Evolutionary conservation across 2,888 invertebrate species (phyloP).

Genomic region (Imbricaverruca yamaguchii): DNA sequence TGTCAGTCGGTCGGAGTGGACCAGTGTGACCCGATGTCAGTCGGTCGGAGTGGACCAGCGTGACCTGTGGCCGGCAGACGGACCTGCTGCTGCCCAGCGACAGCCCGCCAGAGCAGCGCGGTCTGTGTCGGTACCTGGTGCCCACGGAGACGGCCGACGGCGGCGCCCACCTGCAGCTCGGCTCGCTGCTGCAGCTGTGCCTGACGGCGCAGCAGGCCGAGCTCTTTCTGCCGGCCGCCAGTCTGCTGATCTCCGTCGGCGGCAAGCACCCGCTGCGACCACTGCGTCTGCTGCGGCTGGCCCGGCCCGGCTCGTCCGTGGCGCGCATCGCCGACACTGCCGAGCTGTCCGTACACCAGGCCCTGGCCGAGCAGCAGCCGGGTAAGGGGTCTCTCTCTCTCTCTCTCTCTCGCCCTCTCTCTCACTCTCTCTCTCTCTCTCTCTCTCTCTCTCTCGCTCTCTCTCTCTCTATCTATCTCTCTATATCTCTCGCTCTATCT

Average conservation of each 20-base stretch:
- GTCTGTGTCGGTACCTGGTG: constrained; percentile 19
- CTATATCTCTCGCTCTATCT: too few species aligned
- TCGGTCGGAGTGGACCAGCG: too few species aligned
- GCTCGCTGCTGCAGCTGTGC: constrained; percentile 42
- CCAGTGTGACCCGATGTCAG: too few species aligned
- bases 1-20: too few species aligned
- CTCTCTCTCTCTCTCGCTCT: too few species aligned
- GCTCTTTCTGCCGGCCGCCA: constrained; percentile 22
- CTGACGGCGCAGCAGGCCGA: constrained; percentile 35
- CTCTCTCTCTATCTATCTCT: too few species aligned
- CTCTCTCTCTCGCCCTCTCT: too few species aligned
- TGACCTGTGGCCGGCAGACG: not conserved
- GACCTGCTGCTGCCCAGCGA: not conserved
- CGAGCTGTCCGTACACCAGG: not conserved
- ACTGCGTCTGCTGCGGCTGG: not conserved
- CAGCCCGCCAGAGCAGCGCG: constrained; percentile 23
- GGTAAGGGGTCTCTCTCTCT: not conserved
- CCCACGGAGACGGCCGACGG: constrained; percentile 16
- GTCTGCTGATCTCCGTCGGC: not conserved
- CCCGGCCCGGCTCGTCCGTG: not conserved
- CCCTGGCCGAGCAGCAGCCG: not conserved
- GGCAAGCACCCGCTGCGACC: not conserved
- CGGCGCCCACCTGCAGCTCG: constrained; percentile 35
- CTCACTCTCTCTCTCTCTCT: too few species aligned
- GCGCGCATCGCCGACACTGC: not conserved